Base-by-base conservation (phyloP, 2,888 invertebrate species). In the Drosophila differens region DNA sequence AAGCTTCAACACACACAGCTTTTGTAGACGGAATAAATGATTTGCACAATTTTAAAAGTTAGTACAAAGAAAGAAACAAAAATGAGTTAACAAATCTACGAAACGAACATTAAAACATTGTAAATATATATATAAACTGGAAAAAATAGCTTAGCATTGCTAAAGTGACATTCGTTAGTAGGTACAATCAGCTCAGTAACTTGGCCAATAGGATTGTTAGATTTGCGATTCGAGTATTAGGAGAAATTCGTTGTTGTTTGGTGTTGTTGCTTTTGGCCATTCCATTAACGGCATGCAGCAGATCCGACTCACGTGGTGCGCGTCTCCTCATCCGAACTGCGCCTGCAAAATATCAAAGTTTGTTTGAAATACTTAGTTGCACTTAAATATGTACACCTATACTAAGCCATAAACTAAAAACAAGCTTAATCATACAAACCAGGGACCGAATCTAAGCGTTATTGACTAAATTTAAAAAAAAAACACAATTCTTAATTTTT, bases 301-400 rank as follows among this genome's bases (percentile, higher is more conserved):
- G 4, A 16, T 30, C n/a, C 60, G 84, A 92, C 92, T 93, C 93
- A 93, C 93, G 92, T 92, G 75, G 91, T 91, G 65, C 92, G 91
- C 35, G 91, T 91, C 57, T 92, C 93, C 82, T 93, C 93, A 47
- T 93, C 93, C 37, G 93, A 93, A 70, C 92, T 93, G 74, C 90
- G 91, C 66, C 93, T 93, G 83, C 22, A 92, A 91, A 67, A 66
- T 30, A 82, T 51, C 19, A 55, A n/a, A 39, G 6, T 35, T 55
- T 22, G 7, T 4, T 14, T 52, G 14, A 64, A 33, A 7, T 9
- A 28, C 6, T 33, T 19, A 14, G 22, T 19, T 30, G 6, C 19
- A 54, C 16, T 47, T 19, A 7, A 54, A 14, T 55, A 1, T 33
- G 12, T 14, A n/a, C 5, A 22, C 33, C 7, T 1, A 14, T 3